Base-by-base conservation (phyloP, 2,797 vertebrate genomes). In the Coendou prehensilis region DNA sequence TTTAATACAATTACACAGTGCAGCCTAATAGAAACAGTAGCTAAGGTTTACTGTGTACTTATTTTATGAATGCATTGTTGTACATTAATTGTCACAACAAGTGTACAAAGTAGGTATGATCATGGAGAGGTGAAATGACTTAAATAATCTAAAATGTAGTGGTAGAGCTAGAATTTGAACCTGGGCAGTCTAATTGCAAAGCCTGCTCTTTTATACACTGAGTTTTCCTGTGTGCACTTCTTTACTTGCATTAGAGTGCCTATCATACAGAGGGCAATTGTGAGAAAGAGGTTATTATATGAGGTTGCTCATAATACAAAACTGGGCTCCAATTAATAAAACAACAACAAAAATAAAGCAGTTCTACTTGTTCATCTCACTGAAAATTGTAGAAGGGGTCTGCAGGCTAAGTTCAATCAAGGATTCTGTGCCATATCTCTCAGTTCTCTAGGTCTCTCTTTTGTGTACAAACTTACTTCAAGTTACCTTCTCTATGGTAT, bases 11-110 rank as follows among this genome's bases (percentile, higher is more conserved):
- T 63, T 41, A 50, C 33, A 69, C 5, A 11, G 41, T 50, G 41
- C 0, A 85, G 63, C 28, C 63, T 89, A 89, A 81, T 56, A 57
- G 54, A 83, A 93, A 93, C 28, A 83, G 67, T 63, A 79, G 63
- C 20, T 79, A 47, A 79, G 18, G 3, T 93, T 88, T 64, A 37
- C 67, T n/a, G 1, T 69, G 26, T 22, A 54, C 33, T 80, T 86
- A 14, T 73, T 87, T 88, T 89, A 87, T 63, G 69, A 50, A 3
- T 52, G 5, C 56, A n/a, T 33, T 71, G 11, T 14, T 81, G 63
- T 37, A 1, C n/a, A 76, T 86, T 92, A 69, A 92, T 83, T 52
- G 56, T 92, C 50, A 93, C 33, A 95, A 79, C 8, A 93, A 87
- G 67, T 17, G 14, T 52, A 5, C 37, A 87, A 82, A 30, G 41